Evolutionary conservation across 2,113 vertebrate species (phyloP), one percentile per base, ranked within the genome.

Genomic region (Spheniscus mendiculus): DNA sequence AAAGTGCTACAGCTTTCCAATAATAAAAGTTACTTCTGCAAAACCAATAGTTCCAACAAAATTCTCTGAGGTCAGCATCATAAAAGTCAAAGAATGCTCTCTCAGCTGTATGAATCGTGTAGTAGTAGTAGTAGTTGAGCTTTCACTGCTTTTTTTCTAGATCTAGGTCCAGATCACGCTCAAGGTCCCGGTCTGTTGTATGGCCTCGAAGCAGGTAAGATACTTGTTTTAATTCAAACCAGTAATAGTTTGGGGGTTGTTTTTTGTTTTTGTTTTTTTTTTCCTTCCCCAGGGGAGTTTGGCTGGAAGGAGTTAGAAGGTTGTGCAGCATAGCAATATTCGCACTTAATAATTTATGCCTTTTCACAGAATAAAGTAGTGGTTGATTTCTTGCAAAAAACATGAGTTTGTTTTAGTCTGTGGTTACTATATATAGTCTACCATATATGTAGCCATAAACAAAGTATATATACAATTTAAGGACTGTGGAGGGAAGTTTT

Each of bases 161-260:
- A 74, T 98, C 98, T 77, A 97, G 98, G 91, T 98, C 98, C 73
- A 97, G 98, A 25, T 99, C 99, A 9, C 98, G 98, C 59, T 99
- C 99, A 17, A 98, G 98, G 70, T 99, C 99, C 67, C 97, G 98
- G 11, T 99, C 98, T 80, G 96, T 97, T 62, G 99, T 98, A 27
- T 98, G 96, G 95, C 98, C 98, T 78, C 98, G 98, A 97, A 99
- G 98, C 98, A 99, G 99, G 99, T 99, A 97, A 92, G 74, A 50
- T 53, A 21, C 5, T 58, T 0, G 0, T 23, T 82, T 23, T 25
- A 22, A 36, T 66, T 77, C 29, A 89, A 21, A 23, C 10, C 5
- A 7, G 0, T 23, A n/a, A 17, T 9, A 26, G 12, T 8, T 53
- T 5, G 3, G 9, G 38, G 10, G 36, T 25, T 11, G 11, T 20